A percentile compares a stretch with the other conserved stretches of the same genome.
Conservation (phyloP, 2,888 invertebrate species). For the Leptarthrus brevirostris region DNA sequence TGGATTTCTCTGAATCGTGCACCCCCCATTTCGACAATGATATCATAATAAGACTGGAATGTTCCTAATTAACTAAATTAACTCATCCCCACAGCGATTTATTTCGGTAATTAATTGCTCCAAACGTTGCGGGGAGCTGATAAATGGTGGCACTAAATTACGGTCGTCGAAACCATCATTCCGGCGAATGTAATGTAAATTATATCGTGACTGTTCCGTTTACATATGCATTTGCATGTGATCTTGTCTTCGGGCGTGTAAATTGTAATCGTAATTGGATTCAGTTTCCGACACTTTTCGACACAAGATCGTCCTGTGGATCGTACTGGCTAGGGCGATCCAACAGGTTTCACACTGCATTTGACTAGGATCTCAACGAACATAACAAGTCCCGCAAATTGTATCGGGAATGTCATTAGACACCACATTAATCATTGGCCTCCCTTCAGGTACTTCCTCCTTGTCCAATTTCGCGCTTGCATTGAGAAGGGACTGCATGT, state of each 20-base stretch:
- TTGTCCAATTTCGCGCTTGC: conserved; percentile 4
- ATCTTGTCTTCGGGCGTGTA: conserved; percentile 50
- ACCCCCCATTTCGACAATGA: neutral
- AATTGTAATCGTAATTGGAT: conserved; percentile 27
- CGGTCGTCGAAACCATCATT: too few relatives aligned
- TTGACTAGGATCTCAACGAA: neutral
- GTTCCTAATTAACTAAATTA: neutral
- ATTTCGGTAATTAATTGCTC: conserved; percentile 34
- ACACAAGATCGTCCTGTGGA: conserved; percentile 23
- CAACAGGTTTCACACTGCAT: conserved; percentile 12
- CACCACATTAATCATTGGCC: conserved; percentile 48
- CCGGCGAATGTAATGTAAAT: conserved; percentile 29
- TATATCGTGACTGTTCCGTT: conserved; percentile 1
- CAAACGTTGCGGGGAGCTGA: neutral
- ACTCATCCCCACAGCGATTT: neutral
- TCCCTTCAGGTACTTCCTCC: conserved; percentile 37
- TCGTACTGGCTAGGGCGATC: neutral
- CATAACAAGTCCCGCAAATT: neutral
- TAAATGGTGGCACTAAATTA: conserved; percentile 1
- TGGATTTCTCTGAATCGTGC: too few relatives aligned
- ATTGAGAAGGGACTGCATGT: conserved; percentile 28
- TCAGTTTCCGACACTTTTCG: conserved; percentile 19
- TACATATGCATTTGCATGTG: conserved; percentile 15
- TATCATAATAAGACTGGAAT: conserved; percentile 10
- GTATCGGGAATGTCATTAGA: conserved; percentile 29